Percentiles rank a stretch among this genome's conserved stretches.
Conservation (phyloP, 1,140 invertebrate genomes). For the Rhynchophorus ferrugineus region DNA sequence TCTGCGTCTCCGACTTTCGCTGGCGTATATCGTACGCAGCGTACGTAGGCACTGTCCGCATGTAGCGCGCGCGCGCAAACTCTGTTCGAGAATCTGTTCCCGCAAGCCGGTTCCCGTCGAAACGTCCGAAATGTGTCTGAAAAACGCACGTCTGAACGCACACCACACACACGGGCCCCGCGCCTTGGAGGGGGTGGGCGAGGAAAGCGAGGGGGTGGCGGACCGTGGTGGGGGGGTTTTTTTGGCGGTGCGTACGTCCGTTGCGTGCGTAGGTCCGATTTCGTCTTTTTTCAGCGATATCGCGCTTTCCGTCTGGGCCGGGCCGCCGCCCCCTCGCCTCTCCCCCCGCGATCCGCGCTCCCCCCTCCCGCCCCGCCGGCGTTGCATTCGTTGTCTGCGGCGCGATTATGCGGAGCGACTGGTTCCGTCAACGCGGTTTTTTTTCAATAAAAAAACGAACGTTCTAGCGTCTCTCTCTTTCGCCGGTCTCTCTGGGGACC, state of each 20-base stretch:
- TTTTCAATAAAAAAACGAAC: background rate
- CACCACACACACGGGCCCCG: constrained; percentile 36
- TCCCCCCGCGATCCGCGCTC: no score
- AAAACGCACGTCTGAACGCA: no score
- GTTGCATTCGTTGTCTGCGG: constrained; percentile 13
- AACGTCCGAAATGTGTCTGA: constrained; percentile 42
- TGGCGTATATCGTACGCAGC: constrained; percentile 14
- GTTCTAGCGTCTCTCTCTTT: no score
- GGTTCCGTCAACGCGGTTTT: constrained; percentile 1
- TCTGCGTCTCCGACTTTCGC: no score
- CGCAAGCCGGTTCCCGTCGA: constrained; percentile 37
- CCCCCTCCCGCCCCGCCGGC: constrained; percentile 5
- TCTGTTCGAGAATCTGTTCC: constrained; percentile 22
- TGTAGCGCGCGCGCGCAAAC: constrained; percentile 9
- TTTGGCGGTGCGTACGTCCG: constrained; percentile 25
- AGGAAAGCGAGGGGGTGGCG: constrained; percentile 28
- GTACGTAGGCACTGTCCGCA: background rate
- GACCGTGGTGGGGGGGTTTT: constrained; percentile 25
- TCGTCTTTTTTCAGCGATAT: constrained; percentile 25
- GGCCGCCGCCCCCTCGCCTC: no score
- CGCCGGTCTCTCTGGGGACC: no score
- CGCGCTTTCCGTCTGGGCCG: constrained; percentile 18
- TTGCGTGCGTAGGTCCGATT: constrained; percentile 21
- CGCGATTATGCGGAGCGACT: constrained; percentile 12
- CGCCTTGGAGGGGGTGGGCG: constrained; percentile 25